Conservation (phyloP, 2,113 vertebrate species). For the Epinephelus cyanopodus region DNA sequence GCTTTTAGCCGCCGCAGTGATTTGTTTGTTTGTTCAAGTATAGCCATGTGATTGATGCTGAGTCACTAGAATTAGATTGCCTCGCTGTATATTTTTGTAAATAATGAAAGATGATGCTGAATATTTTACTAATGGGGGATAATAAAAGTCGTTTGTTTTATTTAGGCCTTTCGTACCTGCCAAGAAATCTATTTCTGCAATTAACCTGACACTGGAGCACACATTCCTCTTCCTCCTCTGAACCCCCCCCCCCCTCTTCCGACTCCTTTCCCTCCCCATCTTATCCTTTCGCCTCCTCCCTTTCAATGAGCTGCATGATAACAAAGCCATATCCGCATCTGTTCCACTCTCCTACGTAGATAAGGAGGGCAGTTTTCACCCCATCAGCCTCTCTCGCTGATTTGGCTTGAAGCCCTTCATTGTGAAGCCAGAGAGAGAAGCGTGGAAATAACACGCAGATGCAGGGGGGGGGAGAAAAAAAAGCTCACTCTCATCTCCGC, state of each 20-base stretch:
- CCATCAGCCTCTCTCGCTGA: slow-evolving; percentile 56
- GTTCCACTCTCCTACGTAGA: slow-evolving; percentile 59
- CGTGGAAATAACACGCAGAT: slow-evolving; percentile 46
- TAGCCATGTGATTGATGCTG: slow-evolving; percentile 34
- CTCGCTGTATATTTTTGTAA: slow-evolving; percentile 21
- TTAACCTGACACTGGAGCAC: slow-evolving; percentile 55
- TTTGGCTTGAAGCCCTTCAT: slow-evolving; percentile 57
- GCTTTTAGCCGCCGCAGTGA: slow-evolving; percentile 13
- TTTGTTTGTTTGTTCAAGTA: slow-evolving; percentile 32
- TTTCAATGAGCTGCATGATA: slow-evolving; percentile 63
- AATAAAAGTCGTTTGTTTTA: slow-evolving; percentile 52
- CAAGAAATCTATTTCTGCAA: slow-evolving; percentile 46
- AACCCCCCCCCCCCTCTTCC: not conserved
- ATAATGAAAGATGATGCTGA: slow-evolving; percentile 58
- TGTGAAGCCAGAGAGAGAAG: slow-evolving; percentile 39
- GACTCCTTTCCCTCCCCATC: not conserved
- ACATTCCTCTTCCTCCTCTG: slow-evolving; percentile 25
- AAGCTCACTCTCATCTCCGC: slow-evolving; percentile 30
- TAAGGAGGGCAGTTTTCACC: slow-evolving; percentile 54
- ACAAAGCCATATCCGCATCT: slow-evolving; percentile 67
- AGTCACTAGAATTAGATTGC: slow-evolving; percentile 43
- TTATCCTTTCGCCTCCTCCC: slow-evolving; percentile 27
- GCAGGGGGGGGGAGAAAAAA: not conserved
- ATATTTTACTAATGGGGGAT: slow-evolving; percentile 54
- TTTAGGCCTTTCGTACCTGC: slow-evolving; percentile 45